Conservation (phyloP, 2,797 vertebrate species). For the Sebastes minor region DNA sequence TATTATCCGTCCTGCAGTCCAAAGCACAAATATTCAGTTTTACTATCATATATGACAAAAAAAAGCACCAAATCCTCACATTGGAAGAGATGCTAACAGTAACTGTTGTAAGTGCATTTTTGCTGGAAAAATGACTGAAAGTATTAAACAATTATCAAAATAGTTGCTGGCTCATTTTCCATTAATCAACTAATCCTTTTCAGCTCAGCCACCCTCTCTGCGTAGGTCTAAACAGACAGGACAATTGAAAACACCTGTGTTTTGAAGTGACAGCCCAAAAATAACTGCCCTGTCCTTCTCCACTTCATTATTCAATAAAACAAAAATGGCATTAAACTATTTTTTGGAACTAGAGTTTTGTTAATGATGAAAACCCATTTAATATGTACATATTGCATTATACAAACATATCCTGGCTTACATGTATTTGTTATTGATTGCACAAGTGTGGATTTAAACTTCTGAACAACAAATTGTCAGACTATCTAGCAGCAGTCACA, state of each 20-base stretch:
- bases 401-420: background rate
- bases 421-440: no score
- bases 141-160: no score
- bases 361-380: no score
- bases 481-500: background rate
- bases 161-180: no score
- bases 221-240: background rate
- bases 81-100: no score
- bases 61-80: no score
- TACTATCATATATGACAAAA: no score
- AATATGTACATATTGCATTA: background rate
- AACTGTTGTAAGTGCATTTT: no score
- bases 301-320: background rate
- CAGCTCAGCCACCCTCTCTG: background rate
- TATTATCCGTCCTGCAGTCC: no score
- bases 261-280: background rate
- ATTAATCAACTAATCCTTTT: background rate
- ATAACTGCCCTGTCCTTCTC: background rate
- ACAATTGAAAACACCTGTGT: background rate
- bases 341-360: background rate
- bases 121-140: no score
- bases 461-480: background rate
- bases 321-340: background rate
- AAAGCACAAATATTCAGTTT: no score
- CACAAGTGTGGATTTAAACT: background rate